Evolutionary conservation across 2,797 vertebrate genomes (phyloP).

Genomic region (Scolopax rusticola): DNA sequence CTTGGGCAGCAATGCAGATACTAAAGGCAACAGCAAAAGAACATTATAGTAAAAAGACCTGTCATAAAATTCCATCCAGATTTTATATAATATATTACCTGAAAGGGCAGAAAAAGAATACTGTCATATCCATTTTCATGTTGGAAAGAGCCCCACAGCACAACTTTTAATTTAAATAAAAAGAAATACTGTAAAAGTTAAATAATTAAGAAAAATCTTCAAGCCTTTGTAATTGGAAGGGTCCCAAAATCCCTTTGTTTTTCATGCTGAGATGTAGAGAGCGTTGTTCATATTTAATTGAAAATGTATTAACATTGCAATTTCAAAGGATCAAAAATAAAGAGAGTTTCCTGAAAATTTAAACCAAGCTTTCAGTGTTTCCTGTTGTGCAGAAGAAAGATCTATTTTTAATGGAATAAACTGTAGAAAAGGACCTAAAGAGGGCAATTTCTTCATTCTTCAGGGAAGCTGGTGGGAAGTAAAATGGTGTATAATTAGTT

Average conservation of each 20-base stretch:
- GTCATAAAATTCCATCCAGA: not conserved
- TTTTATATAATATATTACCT: not conserved
- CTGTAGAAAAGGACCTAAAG: constrained; percentile 55
- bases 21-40: constrained; percentile 7
- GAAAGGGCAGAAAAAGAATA: constrained; percentile 16
- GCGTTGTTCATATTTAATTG: constrained; percentile 69
- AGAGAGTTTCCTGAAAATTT: constrained; percentile 69
- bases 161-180: constrained; percentile 38
- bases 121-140: not conserved
- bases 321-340: constrained; percentile 72
- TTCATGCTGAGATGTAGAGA: constrained; percentile 56
- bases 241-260: constrained; percentile 61
- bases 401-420: constrained; percentile 65
- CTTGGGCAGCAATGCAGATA: not conserved
- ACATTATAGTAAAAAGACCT: not conserved
- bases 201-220: constrained; percentile 63
- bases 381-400: constrained; percentile 65
- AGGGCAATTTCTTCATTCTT: constrained; percentile 63
- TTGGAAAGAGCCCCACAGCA: not conserved
- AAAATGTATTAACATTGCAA: constrained; percentile 69
- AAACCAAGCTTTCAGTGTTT: constrained; percentile 58
- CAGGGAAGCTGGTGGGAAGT: constrained; percentile 52
- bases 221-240: constrained; percentile 47
- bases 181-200: constrained; percentile 39
- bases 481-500: constrained; percentile 61